These are phyloP conservation scores for Lathamus discolor DNA, from an alignment of 2,113 vertebrate genomes.

Conservation along the genomic window DNA sequence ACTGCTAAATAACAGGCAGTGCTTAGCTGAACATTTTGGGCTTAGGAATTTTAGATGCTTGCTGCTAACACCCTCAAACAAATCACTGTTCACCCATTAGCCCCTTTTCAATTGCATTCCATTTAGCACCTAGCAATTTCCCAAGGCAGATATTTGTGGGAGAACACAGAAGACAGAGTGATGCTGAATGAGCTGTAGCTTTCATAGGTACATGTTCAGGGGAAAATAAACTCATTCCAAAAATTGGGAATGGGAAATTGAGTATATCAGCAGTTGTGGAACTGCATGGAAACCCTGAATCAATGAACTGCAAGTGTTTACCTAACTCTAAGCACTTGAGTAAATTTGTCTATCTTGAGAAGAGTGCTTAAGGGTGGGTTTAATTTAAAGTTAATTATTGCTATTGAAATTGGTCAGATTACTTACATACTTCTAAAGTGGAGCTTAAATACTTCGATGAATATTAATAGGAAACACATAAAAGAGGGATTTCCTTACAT, in stretches of 20 bases:
- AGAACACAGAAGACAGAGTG: neutral
- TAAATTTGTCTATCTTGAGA: constrained; percentile 47
- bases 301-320: neutral
- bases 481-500: neutral
- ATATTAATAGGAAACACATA: neutral
- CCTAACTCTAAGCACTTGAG: constrained; percentile 30
- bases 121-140: neutral
- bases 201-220: neutral
- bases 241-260: neutral
- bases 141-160: constrained; percentile 9
- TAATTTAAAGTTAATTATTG: constrained; percentile 46
- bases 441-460: constrained; percentile 2
- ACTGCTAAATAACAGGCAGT: neutral
- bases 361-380: constrained; percentile 7
- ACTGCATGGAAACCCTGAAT: neutral
- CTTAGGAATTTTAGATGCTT: neutral
- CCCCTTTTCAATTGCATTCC: neutral
- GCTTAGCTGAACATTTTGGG: neutral
- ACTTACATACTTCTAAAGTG: constrained; percentile 18
- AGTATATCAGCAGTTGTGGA: neutral
- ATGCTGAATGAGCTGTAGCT: neutral
- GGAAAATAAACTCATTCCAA: neutral
- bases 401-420: constrained; percentile 31
- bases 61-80: neutral
- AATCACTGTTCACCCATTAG: neutral